Conservation (phyloP, 2,113 vertebrate genomes). For the Dendropsophus ebraccatus region DNA sequence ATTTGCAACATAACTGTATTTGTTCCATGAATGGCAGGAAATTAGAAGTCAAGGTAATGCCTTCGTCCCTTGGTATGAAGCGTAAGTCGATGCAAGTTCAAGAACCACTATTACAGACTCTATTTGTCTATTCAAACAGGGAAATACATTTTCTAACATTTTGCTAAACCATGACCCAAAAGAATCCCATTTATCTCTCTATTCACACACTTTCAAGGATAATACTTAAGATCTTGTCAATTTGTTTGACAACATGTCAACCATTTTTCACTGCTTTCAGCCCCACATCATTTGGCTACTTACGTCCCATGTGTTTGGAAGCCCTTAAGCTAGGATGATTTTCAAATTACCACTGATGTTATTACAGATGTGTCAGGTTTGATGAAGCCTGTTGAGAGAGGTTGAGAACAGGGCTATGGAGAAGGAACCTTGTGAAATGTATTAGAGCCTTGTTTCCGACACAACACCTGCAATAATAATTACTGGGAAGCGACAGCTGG, state of each 20-base stretch:
- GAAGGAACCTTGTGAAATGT: conserved; percentile 30
- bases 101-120: not conserved
- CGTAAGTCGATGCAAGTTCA: not conserved
- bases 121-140: conserved; percentile 48
- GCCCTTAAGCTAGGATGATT: conserved; percentile 57
- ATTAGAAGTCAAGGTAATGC: not conserved
- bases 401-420: conserved; percentile 21
- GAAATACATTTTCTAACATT: conserved; percentile 30
- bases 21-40: not conserved
- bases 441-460: conserved; percentile 23
- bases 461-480: conserved; percentile 22
- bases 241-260: conserved; percentile 59
- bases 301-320: conserved; percentile 54
- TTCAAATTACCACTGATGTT: conserved; percentile 58
- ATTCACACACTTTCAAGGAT: conserved; percentile 55
- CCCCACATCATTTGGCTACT: conserved; percentile 58
- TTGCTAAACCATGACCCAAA: conserved; percentile 36
- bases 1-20: not conserved
- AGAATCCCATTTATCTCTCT: conserved; percentile 51
- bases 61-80: not conserved
- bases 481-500: conserved; percentile 21
- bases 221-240: conserved; percentile 57
- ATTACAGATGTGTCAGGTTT: conserved; percentile 58
- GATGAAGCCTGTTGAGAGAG: conserved; percentile 52
- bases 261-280: conserved; percentile 43